Conservation (phyloP, 2,113 vertebrate genomes). For the Protomyctophum bolini region DNA sequence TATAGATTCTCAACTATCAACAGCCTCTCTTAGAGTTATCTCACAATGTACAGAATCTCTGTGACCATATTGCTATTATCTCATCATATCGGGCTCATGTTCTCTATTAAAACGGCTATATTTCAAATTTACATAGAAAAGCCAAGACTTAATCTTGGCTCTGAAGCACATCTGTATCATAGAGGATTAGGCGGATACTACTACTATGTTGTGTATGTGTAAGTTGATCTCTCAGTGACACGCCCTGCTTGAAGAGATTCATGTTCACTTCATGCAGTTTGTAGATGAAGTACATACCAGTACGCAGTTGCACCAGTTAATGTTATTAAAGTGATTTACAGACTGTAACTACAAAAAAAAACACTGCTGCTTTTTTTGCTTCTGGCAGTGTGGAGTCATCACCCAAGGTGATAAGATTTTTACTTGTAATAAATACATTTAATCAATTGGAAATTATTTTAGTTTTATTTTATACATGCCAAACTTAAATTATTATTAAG, state of each 20-base stretch:
- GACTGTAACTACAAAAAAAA: slow-evolving; percentile 35
- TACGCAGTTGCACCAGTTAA: slow-evolving; percentile 21
- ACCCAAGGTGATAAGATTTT: slow-evolving; percentile 64
- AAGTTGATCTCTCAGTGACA: slow-evolving; percentile 15
- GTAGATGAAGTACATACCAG: slow-evolving; percentile 20
- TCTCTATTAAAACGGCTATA: slow-evolving; percentile 43
- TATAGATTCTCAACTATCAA: slow-evolving; percentile 53
- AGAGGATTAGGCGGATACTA: slow-evolving; percentile 6
- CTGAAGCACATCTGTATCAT: slow-evolving; percentile 41
- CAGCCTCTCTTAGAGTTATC: slow-evolving; percentile 60
- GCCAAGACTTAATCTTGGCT: slow-evolving; percentile 23
- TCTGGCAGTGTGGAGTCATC: slow-evolving; percentile 52
- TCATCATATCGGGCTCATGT: slow-evolving; percentile 40
- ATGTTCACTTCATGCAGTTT: slow-evolving; percentile 18
- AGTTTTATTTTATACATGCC: slow-evolving; percentile 16
- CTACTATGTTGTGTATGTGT: slow-evolving; percentile 29
- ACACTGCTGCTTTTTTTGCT: slow-evolving; percentile 58
- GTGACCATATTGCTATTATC: slow-evolving; percentile 35
- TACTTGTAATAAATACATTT: slow-evolving; percentile 65
- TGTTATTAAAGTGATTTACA: slow-evolving; percentile 34
- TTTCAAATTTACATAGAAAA: slow-evolving; percentile 41
- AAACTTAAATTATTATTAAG: background rate
- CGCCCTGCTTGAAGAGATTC: slow-evolving; percentile 9
- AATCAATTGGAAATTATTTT: slow-evolving; percentile 46
- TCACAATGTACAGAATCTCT: slow-evolving; percentile 59